phyloP scores from a whole-genome alignment of 2,797 vertebrate species.

The Protosalanx chinensis region DNA sequence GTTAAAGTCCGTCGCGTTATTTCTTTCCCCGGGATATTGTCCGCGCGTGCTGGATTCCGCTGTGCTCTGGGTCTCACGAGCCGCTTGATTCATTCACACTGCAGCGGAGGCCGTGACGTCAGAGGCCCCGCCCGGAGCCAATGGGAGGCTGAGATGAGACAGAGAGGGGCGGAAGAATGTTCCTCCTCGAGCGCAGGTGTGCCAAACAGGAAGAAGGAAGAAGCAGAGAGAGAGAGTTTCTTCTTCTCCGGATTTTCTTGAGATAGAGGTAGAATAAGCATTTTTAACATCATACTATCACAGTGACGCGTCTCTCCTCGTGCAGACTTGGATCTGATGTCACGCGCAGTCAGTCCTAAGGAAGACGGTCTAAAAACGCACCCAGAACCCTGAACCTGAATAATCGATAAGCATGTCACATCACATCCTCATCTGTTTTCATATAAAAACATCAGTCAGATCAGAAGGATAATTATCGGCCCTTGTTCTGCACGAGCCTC shows the following conservation, averaged over 20 bases:
- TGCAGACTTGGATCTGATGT: not conserved
- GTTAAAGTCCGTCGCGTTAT: constrained; percentile 46
- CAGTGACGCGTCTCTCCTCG: too few relatives aligned
- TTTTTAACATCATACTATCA: too few relatives aligned
- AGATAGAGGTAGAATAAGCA: too few relatives aligned
- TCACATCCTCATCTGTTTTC: not conserved
- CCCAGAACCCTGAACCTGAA: not conserved
- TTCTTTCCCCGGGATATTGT: constrained; percentile 53
- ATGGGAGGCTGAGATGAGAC: constrained; percentile 56
- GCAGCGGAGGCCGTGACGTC: constrained; percentile 90
- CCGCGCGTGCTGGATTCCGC: constrained; percentile 59
- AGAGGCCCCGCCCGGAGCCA: constrained; percentile 69
- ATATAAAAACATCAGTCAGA: not conserved
- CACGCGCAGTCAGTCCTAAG: too few relatives aligned
- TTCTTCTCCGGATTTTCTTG: too few relatives aligned
- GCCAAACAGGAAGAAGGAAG: constrained; percentile 1
- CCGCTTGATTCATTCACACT: constrained; percentile 91
- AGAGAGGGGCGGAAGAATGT: constrained; percentile 32
- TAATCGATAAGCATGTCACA: not conserved
- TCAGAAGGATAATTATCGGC: not conserved
- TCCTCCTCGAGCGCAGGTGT: constrained; percentile 29
- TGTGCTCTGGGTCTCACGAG: constrained; percentile 72
- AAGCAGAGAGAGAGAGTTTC: not conserved
- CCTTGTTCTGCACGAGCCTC: not conserved
- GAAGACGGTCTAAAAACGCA: not conserved